These are phyloP conservation scores for Apostichopus californicus DNA, from an alignment of 35 echinoderm and acorn worm genomes.

Conservation along the genomic window DNA sequence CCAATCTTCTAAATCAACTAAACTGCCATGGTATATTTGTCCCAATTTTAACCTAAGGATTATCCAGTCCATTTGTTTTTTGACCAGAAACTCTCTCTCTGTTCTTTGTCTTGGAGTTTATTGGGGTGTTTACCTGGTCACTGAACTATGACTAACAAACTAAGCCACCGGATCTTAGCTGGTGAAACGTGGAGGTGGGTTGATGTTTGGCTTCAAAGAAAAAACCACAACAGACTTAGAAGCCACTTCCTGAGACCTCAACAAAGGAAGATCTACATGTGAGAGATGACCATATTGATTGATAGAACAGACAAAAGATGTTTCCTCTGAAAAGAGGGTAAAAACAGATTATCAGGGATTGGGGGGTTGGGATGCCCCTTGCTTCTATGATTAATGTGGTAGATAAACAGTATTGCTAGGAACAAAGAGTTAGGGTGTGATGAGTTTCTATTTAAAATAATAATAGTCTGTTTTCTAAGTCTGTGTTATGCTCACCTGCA, in stretches of 20 bases:
- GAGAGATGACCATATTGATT: not conserved
- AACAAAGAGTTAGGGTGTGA: too few relatives aligned
- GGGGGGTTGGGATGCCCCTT: not conserved
- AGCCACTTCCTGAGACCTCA: constrained; percentile 24
- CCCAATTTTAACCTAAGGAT: not conserved
- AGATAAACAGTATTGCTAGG: too few relatives aligned
- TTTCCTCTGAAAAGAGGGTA: not conserved
- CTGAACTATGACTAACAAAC: constrained; percentile 39
- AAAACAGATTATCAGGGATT: not conserved
- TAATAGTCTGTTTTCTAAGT: too few relatives aligned
- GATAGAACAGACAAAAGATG: not conserved
- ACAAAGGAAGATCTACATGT: not conserved
- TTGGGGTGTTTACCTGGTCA: not conserved
- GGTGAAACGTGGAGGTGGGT: not conserved
- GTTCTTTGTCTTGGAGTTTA: not conserved
- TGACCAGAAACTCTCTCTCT: not conserved
- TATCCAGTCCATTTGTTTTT: not conserved
- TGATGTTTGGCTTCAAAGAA: not conserved
- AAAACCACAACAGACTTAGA: constrained; percentile 12
- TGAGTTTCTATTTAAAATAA: too few relatives aligned
- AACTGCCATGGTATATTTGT: not conserved
- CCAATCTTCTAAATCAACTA: not conserved
- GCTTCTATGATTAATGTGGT: not conserved
- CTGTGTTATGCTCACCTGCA: too few relatives aligned
- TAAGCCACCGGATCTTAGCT: not conserved